Evolutionary conservation across 2,888 invertebrate genomes (phyloP), one percentile per base, ranked within the genome.

Genomic region (Coleophora flavipennella): DNA sequence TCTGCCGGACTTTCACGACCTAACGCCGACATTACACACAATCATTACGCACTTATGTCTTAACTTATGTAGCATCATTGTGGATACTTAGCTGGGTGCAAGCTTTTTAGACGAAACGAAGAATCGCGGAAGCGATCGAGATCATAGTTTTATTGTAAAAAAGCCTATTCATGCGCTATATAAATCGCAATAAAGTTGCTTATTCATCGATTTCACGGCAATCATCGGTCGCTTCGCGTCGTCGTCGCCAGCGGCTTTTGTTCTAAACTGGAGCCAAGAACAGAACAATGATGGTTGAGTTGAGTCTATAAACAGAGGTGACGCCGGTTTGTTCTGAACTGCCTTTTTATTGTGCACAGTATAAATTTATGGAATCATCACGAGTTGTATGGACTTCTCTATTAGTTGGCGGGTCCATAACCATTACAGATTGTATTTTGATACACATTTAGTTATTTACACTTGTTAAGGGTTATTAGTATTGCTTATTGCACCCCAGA

Each of bases 281-380:
- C 50, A 54, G 57, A 67, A 74, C 70, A 73, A 72, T 73, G 68
- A 67, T 63, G 53, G 59, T 59, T 53, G 55, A 54, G 60, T 63
- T 64, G 29, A 70, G 68, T 72, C 65, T 70, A 74, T 80, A 81
- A 80, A 80, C 52, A 46, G 56, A 65, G 73, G 76, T 76, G 80
- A 78, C 79, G 75, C 61, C 59, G 72, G 74, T 76, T 81, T 80
- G 80, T 80, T 78, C 69, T 59, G 58, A 72, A 58, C 65, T 64
- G 64, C 59, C 58, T 71, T 79, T 81, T 84, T 83, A 84, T 81
- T 77, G 67, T 74, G 73, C 69, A 80, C 78, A 70, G 75, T 84
- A 83, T 84, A 83, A 62, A 76, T 84, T 84, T 84, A 83, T 84
- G 79, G 83, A 84, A 80, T 81, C 78, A 81, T 80, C 80, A 81